Evolutionary conservation across 2,113 vertebrate species (phyloP), one percentile per base, ranked within the genome.

Genomic region (Danionella cerebrum): DNA sequence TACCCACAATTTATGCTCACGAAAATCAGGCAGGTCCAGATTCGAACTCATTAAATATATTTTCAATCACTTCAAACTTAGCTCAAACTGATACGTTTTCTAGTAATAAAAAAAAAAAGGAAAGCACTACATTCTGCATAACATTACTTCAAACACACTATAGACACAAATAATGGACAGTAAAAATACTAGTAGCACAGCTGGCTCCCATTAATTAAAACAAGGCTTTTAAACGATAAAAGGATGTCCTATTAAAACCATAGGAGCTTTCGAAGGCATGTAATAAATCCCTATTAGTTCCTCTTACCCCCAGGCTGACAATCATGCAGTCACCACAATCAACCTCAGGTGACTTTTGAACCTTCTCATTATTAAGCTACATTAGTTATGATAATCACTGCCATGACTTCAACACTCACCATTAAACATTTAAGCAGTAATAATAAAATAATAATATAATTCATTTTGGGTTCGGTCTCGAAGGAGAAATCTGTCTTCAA

Each of bases 351-450:
- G 65, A 60, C 39, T 68, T 52, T 47, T 14, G 42, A 65, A 65
- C 22, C 51, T 47, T 44, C n/a, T 68, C 69, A 68, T 76, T 83
- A 84, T 82, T 85, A 82, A 83, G 84, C 76, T 74, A 75, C 77
- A 76, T 78, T 84, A 51, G 71, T 72, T 69, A 72, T 75, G 76
- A 84, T 84, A 83, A 85, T 85, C 79, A 80, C 75, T 67, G 39
- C 19, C 54, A 47, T 58, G 75, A 66, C 59, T 54, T 70, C 33
- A 65, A 73, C 63, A 58, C 72, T 79, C 72, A 67, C 63, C 41
- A 76, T 85, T 82, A 76, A 85, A 83, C 74, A 76, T 63, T 80
- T 84, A 84, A 85, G 78, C 80, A 71, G 54, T 79, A 83, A 87
- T 85, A 84, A 79, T 80, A 84, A 82, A 83, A 76, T 69, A 9